Percentiles rank a stretch among this genome's conserved stretches.
Evolutionary conservation across 1,140 invertebrate species (phyloP).

Genomic region (Aphis craccivora): DNA sequence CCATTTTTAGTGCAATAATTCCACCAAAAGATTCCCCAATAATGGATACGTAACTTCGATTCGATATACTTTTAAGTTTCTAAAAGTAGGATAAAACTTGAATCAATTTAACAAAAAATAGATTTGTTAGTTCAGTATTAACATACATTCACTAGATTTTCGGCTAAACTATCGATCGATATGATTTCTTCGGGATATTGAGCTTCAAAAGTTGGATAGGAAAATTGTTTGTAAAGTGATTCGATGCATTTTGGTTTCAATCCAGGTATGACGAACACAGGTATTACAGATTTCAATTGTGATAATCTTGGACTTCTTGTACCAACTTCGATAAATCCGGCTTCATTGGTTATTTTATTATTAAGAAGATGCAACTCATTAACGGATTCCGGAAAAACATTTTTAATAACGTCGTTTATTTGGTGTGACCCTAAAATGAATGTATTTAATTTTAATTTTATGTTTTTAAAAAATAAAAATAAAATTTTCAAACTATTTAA

Average conservation of each 20-base stretch:
- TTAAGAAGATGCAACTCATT: background rate
- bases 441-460: background rate
- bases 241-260: constrained; percentile 45
- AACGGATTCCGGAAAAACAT: background rate
- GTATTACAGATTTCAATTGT: constrained; percentile 33
- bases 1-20: constrained; percentile 60
- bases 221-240: background rate
- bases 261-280: constrained; percentile 58
- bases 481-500: background rate
- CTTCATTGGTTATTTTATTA: background rate
- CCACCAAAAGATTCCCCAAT: constrained; percentile 41
- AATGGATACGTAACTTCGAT: background rate
- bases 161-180: constrained; percentile 14
- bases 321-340: constrained; percentile 48
- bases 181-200: background rate
- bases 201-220: constrained; percentile 50
- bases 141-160: background rate
- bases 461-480: background rate
- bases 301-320: constrained; percentile 49
- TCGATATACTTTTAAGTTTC: background rate
- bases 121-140: background rate
- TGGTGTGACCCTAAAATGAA: background rate
- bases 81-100: background rate
- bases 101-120: background rate
- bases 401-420: background rate